Percentiles rank a stretch among this genome's conserved stretches.
Evolutionary conservation across 2,113 vertebrate species (phyloP).

Genomic region (Phalacrocorax aristotelis): DNA sequence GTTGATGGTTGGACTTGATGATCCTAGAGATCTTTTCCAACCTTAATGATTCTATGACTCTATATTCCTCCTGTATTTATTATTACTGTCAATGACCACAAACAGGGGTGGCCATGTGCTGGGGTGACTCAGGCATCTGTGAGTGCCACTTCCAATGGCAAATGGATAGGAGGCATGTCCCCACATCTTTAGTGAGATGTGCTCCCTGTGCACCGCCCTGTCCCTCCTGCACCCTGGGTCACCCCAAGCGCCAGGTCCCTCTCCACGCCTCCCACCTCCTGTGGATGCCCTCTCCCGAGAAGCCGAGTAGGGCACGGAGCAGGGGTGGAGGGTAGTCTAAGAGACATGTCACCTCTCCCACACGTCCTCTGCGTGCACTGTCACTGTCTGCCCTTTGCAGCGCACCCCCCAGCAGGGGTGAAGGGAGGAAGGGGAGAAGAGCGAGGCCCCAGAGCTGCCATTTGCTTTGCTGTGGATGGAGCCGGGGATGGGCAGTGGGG

Average conservation of each 20-base stretch:
- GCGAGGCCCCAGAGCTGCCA: background rate
- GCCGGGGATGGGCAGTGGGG: background rate
- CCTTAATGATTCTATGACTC: no score
- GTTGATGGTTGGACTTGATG: no score
- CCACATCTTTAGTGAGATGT: background rate
- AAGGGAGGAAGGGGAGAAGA: background rate
- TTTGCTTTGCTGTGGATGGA: background rate
- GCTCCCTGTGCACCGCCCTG: accelerated
- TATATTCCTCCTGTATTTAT: background rate
- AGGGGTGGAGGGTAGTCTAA: background rate
- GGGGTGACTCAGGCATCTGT: background rate
- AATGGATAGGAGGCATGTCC: background rate
- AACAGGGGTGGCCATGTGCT: background rate
- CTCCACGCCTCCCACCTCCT: background rate
- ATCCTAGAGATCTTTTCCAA: no score
- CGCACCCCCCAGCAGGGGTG: accelerated
- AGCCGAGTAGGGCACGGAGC: background rate
- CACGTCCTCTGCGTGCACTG: accelerated
- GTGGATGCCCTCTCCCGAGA: accelerated
- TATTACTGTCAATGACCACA: background rate
- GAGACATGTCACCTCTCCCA: background rate
- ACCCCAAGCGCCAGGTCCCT: background rate
- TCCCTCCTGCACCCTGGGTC: accelerated
- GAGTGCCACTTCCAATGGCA: background rate
- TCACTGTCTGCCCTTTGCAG: background rate